These are phyloP conservation scores for Lydus trimaculatus DNA, from an alignment of 2,888 invertebrate genomes.

Conservation along the genomic window DNA sequence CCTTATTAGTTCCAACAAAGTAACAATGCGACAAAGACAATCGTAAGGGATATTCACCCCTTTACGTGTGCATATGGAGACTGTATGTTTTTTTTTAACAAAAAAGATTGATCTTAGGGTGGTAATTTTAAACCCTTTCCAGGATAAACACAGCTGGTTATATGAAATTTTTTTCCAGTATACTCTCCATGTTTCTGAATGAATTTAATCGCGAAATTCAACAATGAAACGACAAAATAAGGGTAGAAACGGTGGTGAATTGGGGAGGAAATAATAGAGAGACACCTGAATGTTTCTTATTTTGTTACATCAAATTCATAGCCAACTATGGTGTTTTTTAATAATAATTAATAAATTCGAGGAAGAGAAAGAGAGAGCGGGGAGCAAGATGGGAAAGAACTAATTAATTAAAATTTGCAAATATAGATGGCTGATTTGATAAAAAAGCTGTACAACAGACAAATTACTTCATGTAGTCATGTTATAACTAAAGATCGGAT, in stretches of 20 bases:
- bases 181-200: background rate
- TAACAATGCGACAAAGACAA: conserved; percentile 19
- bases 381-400: too few species aligned
- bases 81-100: too few species aligned
- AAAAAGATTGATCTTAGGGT: conserved; percentile 37
- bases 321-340: background rate
- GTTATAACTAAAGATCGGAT: too few species aligned
- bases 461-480: too few species aligned
- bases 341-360: background rate
- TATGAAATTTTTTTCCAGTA: too few species aligned
- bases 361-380: too few species aligned
- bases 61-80: conserved; percentile 15
- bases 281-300: conserved; percentile 9
- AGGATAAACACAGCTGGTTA: conserved; percentile 49
- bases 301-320: background rate
- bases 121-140: conserved; percentile 50
- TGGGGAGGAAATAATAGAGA: conserved; percentile 18
- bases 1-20: background rate
- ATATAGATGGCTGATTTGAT: too few species aligned
- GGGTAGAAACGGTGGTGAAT: background rate
- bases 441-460: too few species aligned
- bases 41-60: conserved; percentile 34
- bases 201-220: conserved; percentile 19
- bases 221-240: background rate
- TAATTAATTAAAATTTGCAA: too few species aligned